These are phyloP conservation scores for Drosophila tropicalis DNA, from an alignment of 1,140 invertebrate species.

Conservation along the genomic window DNA sequence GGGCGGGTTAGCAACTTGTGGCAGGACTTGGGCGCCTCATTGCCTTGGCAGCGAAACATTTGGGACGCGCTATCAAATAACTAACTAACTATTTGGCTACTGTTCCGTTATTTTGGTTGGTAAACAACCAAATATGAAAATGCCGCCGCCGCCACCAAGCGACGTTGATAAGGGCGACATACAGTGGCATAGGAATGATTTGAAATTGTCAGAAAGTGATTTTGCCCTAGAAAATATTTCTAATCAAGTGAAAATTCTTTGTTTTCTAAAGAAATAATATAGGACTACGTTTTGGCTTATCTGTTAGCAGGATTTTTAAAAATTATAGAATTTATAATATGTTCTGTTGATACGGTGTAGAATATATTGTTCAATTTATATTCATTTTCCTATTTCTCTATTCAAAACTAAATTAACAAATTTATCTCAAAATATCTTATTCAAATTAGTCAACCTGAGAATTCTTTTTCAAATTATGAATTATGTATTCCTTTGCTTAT, in stretches of 20 bases:
- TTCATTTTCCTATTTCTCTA: too few species aligned
- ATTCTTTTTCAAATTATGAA: too few species aligned
- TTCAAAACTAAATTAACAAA: too few species aligned
- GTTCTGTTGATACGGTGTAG: too few species aligned
- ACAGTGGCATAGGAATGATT: slow-evolving; percentile 23
- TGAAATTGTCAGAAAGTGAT: neutral
- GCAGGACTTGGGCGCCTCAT: slow-evolving; percentile 60
- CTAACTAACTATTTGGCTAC: slow-evolving; percentile 45
- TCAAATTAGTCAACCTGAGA: too few species aligned
- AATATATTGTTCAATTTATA: too few species aligned
- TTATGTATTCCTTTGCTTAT: too few species aligned
- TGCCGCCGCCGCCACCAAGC: slow-evolving; percentile 58
- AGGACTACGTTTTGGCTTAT: too few species aligned
- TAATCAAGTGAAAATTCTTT: neutral
- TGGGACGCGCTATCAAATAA: slow-evolving; percentile 80
- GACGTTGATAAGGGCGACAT: slow-evolving; percentile 70
- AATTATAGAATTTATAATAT: too few species aligned
- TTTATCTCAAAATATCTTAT: too few species aligned
- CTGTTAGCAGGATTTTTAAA: too few species aligned
- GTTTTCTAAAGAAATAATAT: neutral
- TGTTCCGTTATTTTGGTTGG: slow-evolving; percentile 76
- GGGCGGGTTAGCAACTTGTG: slow-evolving; percentile 75
- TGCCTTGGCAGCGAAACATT: slow-evolving; percentile 79
- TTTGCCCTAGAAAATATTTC: neutral
- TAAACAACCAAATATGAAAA: slow-evolving; percentile 78